Percentiles rank a stretch among this genome's conserved stretches.
Conservation (phyloP, 2,888 invertebrate species). For the Oeneis ivallda region DNA sequence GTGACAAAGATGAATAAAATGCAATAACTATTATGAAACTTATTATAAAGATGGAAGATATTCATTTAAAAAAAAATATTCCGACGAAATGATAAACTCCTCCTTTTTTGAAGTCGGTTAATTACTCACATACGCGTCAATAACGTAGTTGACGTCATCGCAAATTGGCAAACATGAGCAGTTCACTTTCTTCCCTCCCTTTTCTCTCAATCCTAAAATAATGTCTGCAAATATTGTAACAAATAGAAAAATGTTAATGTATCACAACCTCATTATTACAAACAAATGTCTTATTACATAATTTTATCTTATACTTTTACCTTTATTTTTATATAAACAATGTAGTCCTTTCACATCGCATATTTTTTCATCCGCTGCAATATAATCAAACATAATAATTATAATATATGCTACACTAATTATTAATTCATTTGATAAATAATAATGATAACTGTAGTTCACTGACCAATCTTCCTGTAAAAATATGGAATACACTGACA, state of each 20-base stretch:
- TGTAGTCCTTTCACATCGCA: conserved; percentile 84
- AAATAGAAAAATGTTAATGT: neutral
- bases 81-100: no score
- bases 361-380: conserved; percentile 76
- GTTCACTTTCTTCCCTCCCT: conserved; percentile 70
- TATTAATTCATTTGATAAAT: neutral
- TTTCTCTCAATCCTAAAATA: conserved; percentile 75
- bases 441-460: neutral
- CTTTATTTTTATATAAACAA: conserved; percentile 83
- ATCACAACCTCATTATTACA: no score
- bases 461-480: conserved; percentile 84
- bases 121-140: conserved; percentile 82
- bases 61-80: neutral
- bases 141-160: conserved; percentile 86
- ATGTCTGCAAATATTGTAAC: conserved; percentile 62
- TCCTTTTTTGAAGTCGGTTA: neutral
- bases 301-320: conserved; percentile 48
- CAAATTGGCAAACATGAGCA: conserved; percentile 86
- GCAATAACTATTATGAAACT: no score
- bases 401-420: no score
- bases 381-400: no score
- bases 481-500: conserved; percentile 89
- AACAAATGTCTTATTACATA: no score
- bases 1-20: no score
- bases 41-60: no score